Evolutionary conservation across 2,888 invertebrate genomes (phyloP).

Genomic region (Anorthoa munda): DNA sequence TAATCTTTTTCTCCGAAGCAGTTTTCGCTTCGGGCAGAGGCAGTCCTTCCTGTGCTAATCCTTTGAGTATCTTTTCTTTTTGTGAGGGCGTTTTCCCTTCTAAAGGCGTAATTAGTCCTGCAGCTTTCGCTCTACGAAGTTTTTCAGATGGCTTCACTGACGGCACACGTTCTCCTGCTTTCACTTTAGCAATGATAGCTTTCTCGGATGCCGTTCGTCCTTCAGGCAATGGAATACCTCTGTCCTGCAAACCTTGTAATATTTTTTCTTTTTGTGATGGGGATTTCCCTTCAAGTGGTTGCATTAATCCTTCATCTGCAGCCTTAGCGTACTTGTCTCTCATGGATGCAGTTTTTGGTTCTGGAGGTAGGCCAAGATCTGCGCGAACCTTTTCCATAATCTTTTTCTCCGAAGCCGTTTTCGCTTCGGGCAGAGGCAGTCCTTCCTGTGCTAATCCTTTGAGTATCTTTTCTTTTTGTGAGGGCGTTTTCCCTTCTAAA

Average conservation of each 20-base stretch:
- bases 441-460: conserved; percentile 1
- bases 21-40: conserved; percentile 3
- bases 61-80: conserved; percentile 3
- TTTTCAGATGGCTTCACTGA: background rate
- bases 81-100: background rate
- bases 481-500: conserved; percentile 61
- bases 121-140: background rate
- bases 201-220: conserved; percentile 12
- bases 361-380: background rate
- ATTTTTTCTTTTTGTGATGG: background rate
- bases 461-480: conserved; percentile 1
- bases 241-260: background rate
- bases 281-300: background rate
- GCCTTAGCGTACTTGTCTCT: background rate
- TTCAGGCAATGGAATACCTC: conserved; percentile 2
- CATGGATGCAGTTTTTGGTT: background rate
- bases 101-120: background rate
- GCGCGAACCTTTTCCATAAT: background rate
- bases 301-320: background rate
- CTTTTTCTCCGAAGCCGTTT: background rate
- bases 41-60: background rate
- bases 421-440: background rate
- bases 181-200: conserved; percentile 30
- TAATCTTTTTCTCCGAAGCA: background rate
- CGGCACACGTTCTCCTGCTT: conserved; percentile 16